Base-by-base conservation (phyloP, 2,888 invertebrate genomes). In the Resseliella maxima region DNA sequence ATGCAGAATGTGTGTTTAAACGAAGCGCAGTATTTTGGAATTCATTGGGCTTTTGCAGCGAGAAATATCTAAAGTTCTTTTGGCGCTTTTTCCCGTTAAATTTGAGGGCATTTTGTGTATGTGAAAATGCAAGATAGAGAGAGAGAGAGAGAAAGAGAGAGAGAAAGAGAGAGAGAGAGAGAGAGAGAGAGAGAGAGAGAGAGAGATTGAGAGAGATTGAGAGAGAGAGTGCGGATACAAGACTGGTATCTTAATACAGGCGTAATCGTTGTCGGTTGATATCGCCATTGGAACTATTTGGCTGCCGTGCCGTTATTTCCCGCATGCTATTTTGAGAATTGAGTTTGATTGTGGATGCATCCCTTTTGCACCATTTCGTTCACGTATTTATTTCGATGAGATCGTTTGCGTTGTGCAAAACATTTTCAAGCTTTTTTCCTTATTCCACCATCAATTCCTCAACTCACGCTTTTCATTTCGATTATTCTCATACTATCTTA, bases 311-410 rank as follows among this genome's bases (percentile, higher is more conserved):
- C 24, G 50, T 50, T 50, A 50, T 50, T 59, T 59, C 59, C 24
- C 59, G 41, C 6, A 6, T 59, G 59, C 59, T 10, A 59, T 59
- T 59, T 59, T 8, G 36, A 81, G 81, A 36, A 81, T 31, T 36
- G 81, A 81, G 81, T 15, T 36, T 59, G 81, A 81, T 81, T 81
- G 81, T 81, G 81, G 59, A 81, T 81, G 81, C 81, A 81, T 81
- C 81, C 81, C 81, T 81, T 81, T 81, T 31, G 81, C 81, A 81
- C 81, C 81, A 81, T 81, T 81, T 81, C 36, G n/a, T 81, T 81
- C 36, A 81, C 81, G 81, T 81, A 81, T 81, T 81, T 81, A 35
- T 81, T 81, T 81, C 35, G 59, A 59, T 59, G 59, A 59, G 59
- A 59, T 59, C 59, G 59, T 24, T 59, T 59, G n/a, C 24, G 59